Conservation (phyloP, 1,140 invertebrate genomes). For the Watersipora subatra region DNA sequence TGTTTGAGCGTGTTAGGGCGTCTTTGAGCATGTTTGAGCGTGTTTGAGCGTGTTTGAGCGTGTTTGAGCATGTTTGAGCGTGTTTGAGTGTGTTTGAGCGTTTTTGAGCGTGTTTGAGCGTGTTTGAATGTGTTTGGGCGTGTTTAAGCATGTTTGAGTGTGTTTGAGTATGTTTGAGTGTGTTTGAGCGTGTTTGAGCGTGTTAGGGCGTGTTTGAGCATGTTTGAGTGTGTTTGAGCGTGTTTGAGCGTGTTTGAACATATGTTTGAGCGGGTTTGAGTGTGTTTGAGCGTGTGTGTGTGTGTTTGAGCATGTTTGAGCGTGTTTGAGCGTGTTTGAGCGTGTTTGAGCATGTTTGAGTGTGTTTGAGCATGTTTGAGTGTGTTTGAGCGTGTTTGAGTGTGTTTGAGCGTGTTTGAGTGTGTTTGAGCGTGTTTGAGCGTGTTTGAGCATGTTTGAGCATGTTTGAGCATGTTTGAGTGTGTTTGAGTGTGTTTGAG, state of each 20-base stretch:
- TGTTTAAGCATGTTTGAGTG: background rate
- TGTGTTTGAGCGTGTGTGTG: background rate
- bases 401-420: background rate
- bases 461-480: background rate
- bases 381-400: background rate
- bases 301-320: background rate
- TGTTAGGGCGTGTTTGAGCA: background rate
- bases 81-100: too few relatives aligned
- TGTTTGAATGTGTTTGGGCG: background rate
- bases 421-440: background rate
- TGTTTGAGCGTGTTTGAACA: background rate
- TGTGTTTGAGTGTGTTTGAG: background rate
- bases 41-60: background rate
- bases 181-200: background rate
- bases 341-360: background rate
- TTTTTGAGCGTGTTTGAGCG: too few relatives aligned
- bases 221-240: background rate
- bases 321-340: background rate
- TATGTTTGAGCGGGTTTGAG: background rate
- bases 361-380: background rate
- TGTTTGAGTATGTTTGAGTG: background rate
- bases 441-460: too few relatives aligned
- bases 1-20: too few relatives aligned
- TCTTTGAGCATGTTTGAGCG: too few relatives aligned
- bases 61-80: too few relatives aligned